Evolutionary conservation across 2,888 invertebrate genomes (phyloP).

Genomic region (Tryphoninae sp.): DNA sequence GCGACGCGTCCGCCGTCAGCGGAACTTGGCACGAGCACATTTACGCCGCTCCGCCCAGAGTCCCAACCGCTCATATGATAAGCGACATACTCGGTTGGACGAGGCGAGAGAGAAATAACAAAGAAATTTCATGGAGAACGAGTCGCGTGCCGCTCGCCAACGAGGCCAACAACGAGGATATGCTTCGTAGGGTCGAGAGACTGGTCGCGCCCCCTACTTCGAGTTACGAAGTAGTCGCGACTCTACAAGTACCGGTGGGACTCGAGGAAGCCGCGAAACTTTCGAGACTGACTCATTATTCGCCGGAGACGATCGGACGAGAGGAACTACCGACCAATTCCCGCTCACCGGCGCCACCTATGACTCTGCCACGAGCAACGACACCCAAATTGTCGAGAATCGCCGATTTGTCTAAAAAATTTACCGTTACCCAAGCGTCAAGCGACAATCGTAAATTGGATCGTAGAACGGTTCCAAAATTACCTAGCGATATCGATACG

Average conservation of each 20-base stretch:
- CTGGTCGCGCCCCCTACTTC: slow-evolving; percentile 71
- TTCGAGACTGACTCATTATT: slow-evolving; percentile 69
- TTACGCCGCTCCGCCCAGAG: slow-evolving; percentile 90
- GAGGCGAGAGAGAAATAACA: slow-evolving; percentile 30
- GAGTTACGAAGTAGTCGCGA: background rate
- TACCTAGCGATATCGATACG: background rate
- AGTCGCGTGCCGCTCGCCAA: slow-evolving; percentile 24
- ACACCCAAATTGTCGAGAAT: background rate
- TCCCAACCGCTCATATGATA: slow-evolving; percentile 93
- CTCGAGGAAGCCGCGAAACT: slow-evolving; percentile 70
- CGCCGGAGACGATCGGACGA: slow-evolving; percentile 39
- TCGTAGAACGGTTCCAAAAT: background rate
- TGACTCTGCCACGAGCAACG: background rate
- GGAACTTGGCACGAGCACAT: slow-evolving; percentile 94
- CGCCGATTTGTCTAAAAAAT: background rate
- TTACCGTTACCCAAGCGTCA: background rate
- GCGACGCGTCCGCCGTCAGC: slow-evolving; percentile 54
- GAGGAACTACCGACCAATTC: slow-evolving; percentile 25
- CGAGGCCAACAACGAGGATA: slow-evolving; percentile 52
- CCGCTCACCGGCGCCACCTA: slow-evolving; percentile 6
- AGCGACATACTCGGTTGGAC: slow-evolving; percentile 91
- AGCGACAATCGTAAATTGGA: slow-evolving; percentile 2
- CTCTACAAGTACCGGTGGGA: slow-evolving; percentile 49
- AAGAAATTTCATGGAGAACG: slow-evolving; percentile 8
- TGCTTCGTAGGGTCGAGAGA: slow-evolving; percentile 45